Conservation (phyloP, 1,140 invertebrate species). For the Trachymyrmex septentrionalis region DNA sequence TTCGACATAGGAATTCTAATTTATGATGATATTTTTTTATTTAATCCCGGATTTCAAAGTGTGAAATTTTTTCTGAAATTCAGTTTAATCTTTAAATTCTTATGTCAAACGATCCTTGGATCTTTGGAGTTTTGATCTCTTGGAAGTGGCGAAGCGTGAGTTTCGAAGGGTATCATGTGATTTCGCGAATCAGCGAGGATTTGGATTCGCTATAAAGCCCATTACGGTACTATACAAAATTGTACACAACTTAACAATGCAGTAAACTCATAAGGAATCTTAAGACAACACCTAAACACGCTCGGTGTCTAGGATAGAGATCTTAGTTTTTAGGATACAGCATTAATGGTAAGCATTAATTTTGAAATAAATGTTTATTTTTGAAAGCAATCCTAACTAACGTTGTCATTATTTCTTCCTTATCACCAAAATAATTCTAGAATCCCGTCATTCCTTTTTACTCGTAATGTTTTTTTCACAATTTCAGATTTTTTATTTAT, state of each 20-base stretch:
- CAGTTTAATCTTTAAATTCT: neutral
- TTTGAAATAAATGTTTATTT: constrained; percentile 86
- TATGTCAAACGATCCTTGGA: constrained; percentile 37
- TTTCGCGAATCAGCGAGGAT: constrained; percentile 71
- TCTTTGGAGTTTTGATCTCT: constrained; percentile 55
- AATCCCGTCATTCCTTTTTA: neutral
- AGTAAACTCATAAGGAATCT: constrained; percentile 71
- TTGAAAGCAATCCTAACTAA: constrained; percentile 82
- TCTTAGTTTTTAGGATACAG: constrained; percentile 82
- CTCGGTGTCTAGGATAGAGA: constrained; percentile 80
- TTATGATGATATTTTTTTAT: neutral
- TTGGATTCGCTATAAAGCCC: constrained; percentile 73
- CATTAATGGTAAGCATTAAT: constrained; percentile 84
- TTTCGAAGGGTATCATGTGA: constrained; percentile 75
- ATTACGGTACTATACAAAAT: constrained; percentile 77
- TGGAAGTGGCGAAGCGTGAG: constrained; percentile 42
- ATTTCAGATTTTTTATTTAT: neutral
- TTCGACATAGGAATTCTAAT: constrained; percentile 28
- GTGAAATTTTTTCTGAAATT: neutral
- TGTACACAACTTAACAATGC: constrained; percentile 76
- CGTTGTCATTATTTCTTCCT: constrained; percentile 63
- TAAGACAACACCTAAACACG: constrained; percentile 79
- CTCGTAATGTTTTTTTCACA: neutral
- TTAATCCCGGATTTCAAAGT: constrained; percentile 22
- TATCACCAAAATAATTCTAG: neutral